phyloP scores from a whole-genome alignment of 2,797 vertebrate genomes.

The Sebastes variabilis region DNA sequence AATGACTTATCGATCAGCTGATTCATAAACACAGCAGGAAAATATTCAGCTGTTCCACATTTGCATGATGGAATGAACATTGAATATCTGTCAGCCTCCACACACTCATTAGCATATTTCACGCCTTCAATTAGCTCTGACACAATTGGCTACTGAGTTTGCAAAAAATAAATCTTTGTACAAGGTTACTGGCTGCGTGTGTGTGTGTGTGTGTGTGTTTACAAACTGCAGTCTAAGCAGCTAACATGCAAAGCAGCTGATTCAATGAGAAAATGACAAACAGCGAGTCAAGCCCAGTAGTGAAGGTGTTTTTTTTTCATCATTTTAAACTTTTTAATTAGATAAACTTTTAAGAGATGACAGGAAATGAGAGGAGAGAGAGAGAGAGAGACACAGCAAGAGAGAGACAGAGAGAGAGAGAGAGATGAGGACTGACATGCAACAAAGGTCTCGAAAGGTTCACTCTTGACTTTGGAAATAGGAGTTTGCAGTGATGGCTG shows the following conservation, averaged over 20 bases:
- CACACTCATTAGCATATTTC: slow-evolving; percentile 73
- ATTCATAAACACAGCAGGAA: slow-evolving; percentile 70
- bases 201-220: slow-evolving; percentile 13
- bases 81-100: slow-evolving; percentile 72
- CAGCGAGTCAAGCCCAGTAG: background rate
- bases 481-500: background rate
- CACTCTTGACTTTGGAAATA: background rate
- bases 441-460: background rate
- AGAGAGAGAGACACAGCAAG: too few relatives aligned
- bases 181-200: slow-evolving; percentile 56
- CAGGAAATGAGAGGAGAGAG: background rate
- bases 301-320: background rate
- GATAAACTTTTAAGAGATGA: background rate
- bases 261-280: slow-evolving; percentile 42
- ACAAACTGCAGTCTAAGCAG: slow-evolving; percentile 64
- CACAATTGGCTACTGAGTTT: slow-evolving; percentile 71
- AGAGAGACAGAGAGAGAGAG: too few relatives aligned
- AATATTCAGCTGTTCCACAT: slow-evolving; percentile 70
- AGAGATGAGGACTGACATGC: background rate
- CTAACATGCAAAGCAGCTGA: slow-evolving; percentile 54
- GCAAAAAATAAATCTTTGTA: slow-evolving; percentile 70
- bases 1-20: slow-evolving; percentile 69
- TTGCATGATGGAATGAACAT: slow-evolving; percentile 75
- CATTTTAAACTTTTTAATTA: background rate
- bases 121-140: slow-evolving; percentile 75